Evolutionary conservation across 1,140 invertebrate genomes (phyloP).

Genomic region (Medauroidea extradentata): DNA sequence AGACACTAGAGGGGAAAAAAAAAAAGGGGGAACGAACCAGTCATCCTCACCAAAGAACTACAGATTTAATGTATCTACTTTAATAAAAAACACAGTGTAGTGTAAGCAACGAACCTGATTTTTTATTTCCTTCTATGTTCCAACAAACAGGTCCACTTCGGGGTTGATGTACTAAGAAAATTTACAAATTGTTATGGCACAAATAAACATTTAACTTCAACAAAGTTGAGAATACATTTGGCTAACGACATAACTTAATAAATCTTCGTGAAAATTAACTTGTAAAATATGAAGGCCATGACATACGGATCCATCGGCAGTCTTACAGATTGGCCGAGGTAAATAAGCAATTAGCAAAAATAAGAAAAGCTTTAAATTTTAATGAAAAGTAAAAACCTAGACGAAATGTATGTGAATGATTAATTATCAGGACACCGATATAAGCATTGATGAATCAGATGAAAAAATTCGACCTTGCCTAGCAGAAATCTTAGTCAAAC

Average conservation of each 20-base stretch:
- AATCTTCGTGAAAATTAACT: slow-evolving; percentile 15
- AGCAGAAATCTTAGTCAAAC: no score
- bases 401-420: no score
- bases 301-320: slow-evolving; percentile 9
- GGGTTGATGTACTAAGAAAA: neutral
- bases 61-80: neutral
- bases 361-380: neutral
- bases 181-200: slow-evolving; percentile 6
- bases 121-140: neutral
- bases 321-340: slow-evolving; percentile 9
- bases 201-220: slow-evolving; percentile 13
- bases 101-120: neutral
- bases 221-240: slow-evolving; percentile 21
- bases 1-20: no score
- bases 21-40: neutral
- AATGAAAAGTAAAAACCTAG: no score
- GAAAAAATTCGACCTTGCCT: no score
- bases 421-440: no score
- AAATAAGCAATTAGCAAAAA: neutral
- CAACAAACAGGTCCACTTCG: neutral
- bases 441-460: no score
- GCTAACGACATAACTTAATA: slow-evolving; percentile 19
- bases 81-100: no score
- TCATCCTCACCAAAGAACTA: neutral
- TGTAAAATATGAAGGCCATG: slow-evolving; percentile 15